Conservation (phyloP, 2,888 invertebrate genomes). For the Lacanobia wlatinum region DNA sequence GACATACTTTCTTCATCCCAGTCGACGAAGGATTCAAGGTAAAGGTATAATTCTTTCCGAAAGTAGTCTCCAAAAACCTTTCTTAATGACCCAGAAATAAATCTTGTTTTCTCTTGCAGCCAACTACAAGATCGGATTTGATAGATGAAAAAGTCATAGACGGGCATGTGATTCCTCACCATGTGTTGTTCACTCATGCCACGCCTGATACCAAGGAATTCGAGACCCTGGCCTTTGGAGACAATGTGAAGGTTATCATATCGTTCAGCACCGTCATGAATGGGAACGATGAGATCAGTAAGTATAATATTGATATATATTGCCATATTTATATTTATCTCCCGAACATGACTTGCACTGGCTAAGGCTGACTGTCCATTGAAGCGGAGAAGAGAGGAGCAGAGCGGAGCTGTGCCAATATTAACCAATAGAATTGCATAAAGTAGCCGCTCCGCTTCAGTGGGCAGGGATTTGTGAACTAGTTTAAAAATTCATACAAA, state of each 20-base stretch:
- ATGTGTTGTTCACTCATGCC: conserved; percentile 96
- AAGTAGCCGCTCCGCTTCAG: too few relatives aligned
- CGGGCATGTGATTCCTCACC: conserved; percentile 96
- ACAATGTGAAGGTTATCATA: conserved; percentile 95
- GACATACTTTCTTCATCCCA: conserved; percentile 97
- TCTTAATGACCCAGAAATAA: not conserved
- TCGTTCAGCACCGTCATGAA: conserved; percentile 94
- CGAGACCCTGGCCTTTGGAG: conserved; percentile 95
- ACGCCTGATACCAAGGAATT: conserved; percentile 94
- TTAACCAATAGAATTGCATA: too few relatives aligned
- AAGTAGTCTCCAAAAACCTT: conserved; percentile 16
- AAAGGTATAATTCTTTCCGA: conserved; percentile 90
- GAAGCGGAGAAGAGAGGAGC: too few relatives aligned
- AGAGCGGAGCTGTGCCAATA: too few relatives aligned
- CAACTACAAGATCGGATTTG: conserved; percentile 93
- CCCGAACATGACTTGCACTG: not conserved
- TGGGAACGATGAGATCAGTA: conserved; percentile 92
- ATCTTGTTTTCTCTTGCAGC: conserved; percentile 82
- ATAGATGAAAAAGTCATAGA: conserved; percentile 96
- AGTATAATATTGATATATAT: conserved; percentile 70
- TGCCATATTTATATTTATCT: too few relatives aligned
- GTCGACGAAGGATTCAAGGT: conserved; percentile 97
- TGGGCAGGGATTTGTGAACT: too few relatives aligned
- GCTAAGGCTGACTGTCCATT: too few relatives aligned
- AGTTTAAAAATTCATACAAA: too few relatives aligned